These are phyloP conservation scores for Pammene aurita DNA, from an alignment of 2,888 invertebrate species.

Conservation along the genomic window DNA sequence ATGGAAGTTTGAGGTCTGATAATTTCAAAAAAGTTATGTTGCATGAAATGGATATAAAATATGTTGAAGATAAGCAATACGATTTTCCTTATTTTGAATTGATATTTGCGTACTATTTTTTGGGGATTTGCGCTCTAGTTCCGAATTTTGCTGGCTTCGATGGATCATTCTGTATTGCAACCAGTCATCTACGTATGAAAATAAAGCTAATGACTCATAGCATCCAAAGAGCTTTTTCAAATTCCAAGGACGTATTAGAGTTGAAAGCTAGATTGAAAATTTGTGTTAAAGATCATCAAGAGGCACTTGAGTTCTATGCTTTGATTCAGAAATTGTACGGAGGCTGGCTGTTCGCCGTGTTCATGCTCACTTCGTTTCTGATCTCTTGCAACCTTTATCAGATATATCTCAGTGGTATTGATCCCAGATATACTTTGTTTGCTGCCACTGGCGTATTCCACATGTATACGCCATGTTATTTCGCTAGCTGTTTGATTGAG, in stretches of 20 bases:
- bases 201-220: constrained; percentile 62
- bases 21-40: constrained; percentile 60
- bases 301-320: constrained; percentile 57
- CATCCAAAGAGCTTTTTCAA: constrained; percentile 55
- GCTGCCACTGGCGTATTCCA: constrained; percentile 59
- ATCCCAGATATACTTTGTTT: constrained; percentile 62
- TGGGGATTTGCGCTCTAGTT: constrained; percentile 56
- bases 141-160: constrained; percentile 66
- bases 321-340: constrained; percentile 63
- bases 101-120: constrained; percentile 61
- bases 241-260: constrained; percentile 50
- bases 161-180: constrained; percentile 68
- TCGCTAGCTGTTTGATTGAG: constrained; percentile 60
- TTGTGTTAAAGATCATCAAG: constrained; percentile 63
- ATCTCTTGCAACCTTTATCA: constrained; percentile 68
- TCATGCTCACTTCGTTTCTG: constrained; percentile 58
- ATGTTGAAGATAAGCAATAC: constrained; percentile 62
- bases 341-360: constrained; percentile 64
- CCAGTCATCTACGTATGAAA: constrained; percentile 64
- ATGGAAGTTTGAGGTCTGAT: constrained; percentile 59
- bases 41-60: constrained; percentile 65
- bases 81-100: constrained; percentile 65
- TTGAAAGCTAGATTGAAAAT: constrained; percentile 54
- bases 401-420: constrained; percentile 57
- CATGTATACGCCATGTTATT: constrained; percentile 66